A percentile compares a stretch with the other conserved stretches of the same genome.
Evolutionary conservation across 1,140 invertebrate genomes (phyloP).

Genomic region (Wiebesia pumilae): DNA sequence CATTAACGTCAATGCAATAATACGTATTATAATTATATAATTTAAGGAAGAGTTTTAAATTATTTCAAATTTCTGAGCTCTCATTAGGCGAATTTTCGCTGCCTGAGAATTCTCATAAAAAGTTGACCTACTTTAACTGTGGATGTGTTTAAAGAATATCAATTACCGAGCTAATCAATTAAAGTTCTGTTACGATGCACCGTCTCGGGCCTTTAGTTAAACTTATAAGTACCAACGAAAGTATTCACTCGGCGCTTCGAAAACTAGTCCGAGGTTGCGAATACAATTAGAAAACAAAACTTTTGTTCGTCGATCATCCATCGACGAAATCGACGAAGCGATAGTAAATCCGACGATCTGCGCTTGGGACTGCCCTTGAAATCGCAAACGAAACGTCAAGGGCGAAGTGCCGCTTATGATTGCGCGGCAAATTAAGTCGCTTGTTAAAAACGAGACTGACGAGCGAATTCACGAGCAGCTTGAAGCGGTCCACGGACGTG

Average conservation of each 20-base stretch:
- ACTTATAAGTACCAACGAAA: background rate
- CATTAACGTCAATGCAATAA: too few species aligned
- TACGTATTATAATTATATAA: too few species aligned
- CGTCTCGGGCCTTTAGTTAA: background rate
- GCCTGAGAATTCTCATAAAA: background rate
- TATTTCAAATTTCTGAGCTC: too few species aligned
- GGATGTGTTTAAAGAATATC: background rate
- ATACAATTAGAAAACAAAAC: too few species aligned
- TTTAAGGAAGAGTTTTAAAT: too few species aligned
- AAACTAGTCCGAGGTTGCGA: too few species aligned
- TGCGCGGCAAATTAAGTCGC: background rate
- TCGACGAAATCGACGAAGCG: background rate
- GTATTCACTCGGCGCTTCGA: background rate
- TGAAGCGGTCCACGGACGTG: slow-evolving; percentile 96
- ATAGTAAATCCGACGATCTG: background rate
- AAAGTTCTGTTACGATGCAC: too few species aligned
- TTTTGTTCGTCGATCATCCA: background rate
- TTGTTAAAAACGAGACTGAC: background rate
- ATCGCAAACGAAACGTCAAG: background rate
- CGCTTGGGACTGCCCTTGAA: background rate
- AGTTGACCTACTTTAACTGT: background rate
- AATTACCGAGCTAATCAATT: background rate
- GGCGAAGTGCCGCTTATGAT: background rate
- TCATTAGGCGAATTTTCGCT: background rate
- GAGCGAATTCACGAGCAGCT: slow-evolving; percentile 73